Evolutionary conservation across 2,888 invertebrate genomes (phyloP), one percentile per base, ranked within the genome.

Genomic region (Phanerotoma sp.): DNA sequence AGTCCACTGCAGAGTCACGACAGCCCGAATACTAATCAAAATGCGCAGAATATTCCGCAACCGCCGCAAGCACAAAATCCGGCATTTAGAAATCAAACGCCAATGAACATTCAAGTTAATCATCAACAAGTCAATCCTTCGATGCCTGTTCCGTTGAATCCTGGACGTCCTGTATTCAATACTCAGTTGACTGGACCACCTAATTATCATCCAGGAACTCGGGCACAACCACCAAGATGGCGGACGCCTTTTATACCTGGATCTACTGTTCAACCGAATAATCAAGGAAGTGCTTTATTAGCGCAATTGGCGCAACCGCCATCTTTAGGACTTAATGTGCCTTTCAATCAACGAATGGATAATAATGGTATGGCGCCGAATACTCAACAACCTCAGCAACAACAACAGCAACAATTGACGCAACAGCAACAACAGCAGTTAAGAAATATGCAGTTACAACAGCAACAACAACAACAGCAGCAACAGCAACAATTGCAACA

Each of bases 261-360:
- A n/a, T 61, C 64, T 16, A 56, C 63, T 20, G 63, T 66, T 38
- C 61, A 69, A n/a, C 62, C 63, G 42, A 77, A 78, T 16, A 72
- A 77, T 0, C 80, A 80, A 65, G 78, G 80, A 54, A 83, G 81
- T 62, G 82, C 84, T 3, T 73, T 84, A 3, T 82, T 84, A 56
- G 83, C 83, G 1, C 84, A 84, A 64, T 69, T 84, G 10, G 81
- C 82, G 1, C 82, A 82, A 61, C 84, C 84, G 2, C 82, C 83
- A 1, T 79, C 81, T 6, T 77, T 80, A 60, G 77, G 80, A 6
- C 68, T 77, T 6, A 74, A 72, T 44, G 80, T 81, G 20, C 78
- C 79, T 62, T 82, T 80, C 63, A 74, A 70, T 50, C 79, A 79
- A 68, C 73, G 80, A 72, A 77, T 78, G 68, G 76, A 74, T 60